Conservation (phyloP, 2,888 invertebrate genomes). For the Monopis laevigella region DNA sequence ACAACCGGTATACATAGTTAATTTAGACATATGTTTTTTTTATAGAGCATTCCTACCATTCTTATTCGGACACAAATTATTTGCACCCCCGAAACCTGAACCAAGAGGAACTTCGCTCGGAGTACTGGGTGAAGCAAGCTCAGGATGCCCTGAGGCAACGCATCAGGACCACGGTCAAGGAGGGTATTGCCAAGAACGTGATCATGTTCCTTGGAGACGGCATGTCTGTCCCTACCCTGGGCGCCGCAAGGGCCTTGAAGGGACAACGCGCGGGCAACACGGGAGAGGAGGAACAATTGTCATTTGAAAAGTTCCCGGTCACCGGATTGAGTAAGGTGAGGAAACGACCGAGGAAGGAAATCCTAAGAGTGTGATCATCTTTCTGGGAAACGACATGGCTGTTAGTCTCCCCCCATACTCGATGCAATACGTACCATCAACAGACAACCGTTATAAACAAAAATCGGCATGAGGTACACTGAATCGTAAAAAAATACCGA, state of each 20-base stretch:
- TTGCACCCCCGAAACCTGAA: too few relatives aligned
- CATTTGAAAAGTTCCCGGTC: conserved; percentile 71
- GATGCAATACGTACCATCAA: too few relatives aligned
- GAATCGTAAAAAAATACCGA: too few relatives aligned
- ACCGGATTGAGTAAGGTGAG: conserved; percentile 72
- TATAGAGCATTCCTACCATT: too few relatives aligned
- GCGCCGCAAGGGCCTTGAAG: conserved; percentile 71
- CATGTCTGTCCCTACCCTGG: conserved; percentile 75
- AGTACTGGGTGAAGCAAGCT: conserved; percentile 57
- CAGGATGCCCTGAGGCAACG: conserved; percentile 41
- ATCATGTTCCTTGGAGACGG: conserved; percentile 81
- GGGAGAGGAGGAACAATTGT: conserved; percentile 69
- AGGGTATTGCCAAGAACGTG: conserved; percentile 57
- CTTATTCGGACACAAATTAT: too few relatives aligned
- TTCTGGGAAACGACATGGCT: too few relatives aligned
- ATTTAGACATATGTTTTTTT: too few relatives aligned
- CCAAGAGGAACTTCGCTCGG: conserved; percentile 20
- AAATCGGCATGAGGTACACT: too few relatives aligned
- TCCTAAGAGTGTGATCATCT: too few relatives aligned
- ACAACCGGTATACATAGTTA: too few relatives aligned
- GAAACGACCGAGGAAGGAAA: neutral
- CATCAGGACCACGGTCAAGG: conserved; percentile 29
- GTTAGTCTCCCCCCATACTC: too few relatives aligned
- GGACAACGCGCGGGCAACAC: conserved; percentile 63
- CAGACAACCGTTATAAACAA: too few relatives aligned